A percentile compares a stretch with the other conserved stretches of the same genome.
Conservation (phyloP, 2,113 vertebrate species). For the Semnornis frantzii region DNA sequence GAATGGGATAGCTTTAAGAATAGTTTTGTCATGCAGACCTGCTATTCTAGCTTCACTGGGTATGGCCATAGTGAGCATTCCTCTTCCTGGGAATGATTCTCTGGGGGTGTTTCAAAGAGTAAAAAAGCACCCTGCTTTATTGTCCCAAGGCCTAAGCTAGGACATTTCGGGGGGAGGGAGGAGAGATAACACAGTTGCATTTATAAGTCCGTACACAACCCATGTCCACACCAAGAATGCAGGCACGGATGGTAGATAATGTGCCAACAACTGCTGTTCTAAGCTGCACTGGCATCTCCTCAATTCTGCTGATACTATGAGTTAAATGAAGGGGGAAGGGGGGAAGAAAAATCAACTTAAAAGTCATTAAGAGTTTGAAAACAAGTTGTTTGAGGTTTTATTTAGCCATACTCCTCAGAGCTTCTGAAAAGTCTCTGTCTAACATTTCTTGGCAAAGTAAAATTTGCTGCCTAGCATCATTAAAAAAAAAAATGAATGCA, state of each 20-base stretch:
- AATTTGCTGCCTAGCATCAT: background rate
- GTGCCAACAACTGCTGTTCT: constrained; percentile 33
- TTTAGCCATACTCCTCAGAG: background rate
- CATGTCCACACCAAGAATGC: background rate
- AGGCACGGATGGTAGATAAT: constrained; percentile 35
- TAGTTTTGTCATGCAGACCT: constrained; percentile 64
- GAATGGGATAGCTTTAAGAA: constrained; percentile 52
- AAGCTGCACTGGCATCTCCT: background rate
- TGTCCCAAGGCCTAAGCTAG: constrained; percentile 40
- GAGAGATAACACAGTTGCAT: background rate
- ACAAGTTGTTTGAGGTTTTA: background rate
- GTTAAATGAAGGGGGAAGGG: background rate
- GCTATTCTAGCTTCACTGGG: constrained; percentile 55
- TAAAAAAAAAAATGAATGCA: background rate
- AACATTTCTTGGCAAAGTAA: background rate
- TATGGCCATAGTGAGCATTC: constrained; percentile 67
- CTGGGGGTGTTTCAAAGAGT: constrained; percentile 67
- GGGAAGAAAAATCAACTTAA: background rate
- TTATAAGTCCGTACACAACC: background rate
- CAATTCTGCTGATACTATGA: background rate
- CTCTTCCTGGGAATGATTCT: constrained; percentile 58
- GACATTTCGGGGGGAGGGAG: constrained; percentile 61
- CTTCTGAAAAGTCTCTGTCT: background rate
- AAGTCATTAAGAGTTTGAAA: background rate
- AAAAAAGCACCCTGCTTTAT: constrained; percentile 62